Conservation (phyloP, 1,140 invertebrate genomes). For the Tetragnatha versicolor region DNA sequence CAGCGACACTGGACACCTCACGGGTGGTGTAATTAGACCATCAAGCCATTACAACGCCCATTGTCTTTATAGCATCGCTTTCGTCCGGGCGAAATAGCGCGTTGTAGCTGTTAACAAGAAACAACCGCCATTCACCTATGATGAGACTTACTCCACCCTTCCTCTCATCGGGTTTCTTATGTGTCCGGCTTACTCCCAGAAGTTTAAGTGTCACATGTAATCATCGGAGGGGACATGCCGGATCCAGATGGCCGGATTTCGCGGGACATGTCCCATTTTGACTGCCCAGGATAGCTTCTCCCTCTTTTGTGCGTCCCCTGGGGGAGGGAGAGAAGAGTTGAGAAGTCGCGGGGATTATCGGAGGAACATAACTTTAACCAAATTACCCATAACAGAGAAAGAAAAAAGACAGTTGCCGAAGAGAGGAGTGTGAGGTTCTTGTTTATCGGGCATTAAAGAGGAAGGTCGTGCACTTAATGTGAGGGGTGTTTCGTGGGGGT, state of each 20-base stretch:
- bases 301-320: conserved; percentile 23
- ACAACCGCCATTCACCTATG: no score
- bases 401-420: no score
- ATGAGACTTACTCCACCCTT: no score
- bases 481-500: no score
- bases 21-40: not conserved
- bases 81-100: no score
- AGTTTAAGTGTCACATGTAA: conserved; percentile 52
- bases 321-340: conserved; percentile 33
- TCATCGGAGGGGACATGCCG: conserved; percentile 49
- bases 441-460: no score
- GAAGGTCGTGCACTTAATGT: no score
- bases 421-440: no score
- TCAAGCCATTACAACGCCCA: not conserved
- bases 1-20: no score
- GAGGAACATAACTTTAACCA: conserved; percentile 7
- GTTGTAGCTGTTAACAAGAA: no score
- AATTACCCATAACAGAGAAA: not conserved
- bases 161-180: no score
- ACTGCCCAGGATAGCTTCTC: not conserved
- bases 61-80: no score
- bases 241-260: conserved; percentile 45
- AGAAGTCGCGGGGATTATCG: not conserved
- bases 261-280: conserved; percentile 52
- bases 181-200: conserved; percentile 9